Base-by-base conservation (phyloP, 2,113 vertebrate species). In the Mesocricetus auratus region DNA sequence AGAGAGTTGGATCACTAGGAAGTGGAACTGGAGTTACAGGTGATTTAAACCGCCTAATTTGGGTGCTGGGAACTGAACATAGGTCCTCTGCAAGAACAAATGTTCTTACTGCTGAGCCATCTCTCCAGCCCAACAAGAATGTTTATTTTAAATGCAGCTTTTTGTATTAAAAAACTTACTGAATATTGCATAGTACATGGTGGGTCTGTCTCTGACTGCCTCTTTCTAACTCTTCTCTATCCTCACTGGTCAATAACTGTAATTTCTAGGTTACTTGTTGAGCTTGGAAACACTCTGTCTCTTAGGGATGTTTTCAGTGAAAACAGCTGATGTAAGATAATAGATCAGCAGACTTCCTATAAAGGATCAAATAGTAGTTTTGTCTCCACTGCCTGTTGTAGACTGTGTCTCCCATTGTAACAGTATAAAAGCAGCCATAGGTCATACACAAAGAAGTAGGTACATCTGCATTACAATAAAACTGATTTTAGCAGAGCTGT, bases 221-320 rank as follows among this genome's bases (percentile, higher is more conserved):
- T 97, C n/a, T 90, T 90, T 88, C n/a, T 94, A 93, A 90, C 17
- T 75, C 31, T 91, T 94, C 24, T 60, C 8, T 90, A 1, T 89
- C 47, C 39, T 45, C 93, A 42, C 33, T 97, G 66, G n/a, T 81
- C 87, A 89, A 2, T 96, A 79, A 53, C 64, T 82, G 82, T 29
- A 93, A 95, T 7, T 88, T 90, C 26, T 78, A 17, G 68, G 93
- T 94, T 22, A 33, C 36, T 91, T 16, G 2, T 93, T 93, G 39
- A 94, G 31, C n/a, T 96, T 95, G n/a, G 62, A 22, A 88, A 93
- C 91, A 90, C 87, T 87, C 42, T 85, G 45, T 9, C 92, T 97
- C n/a, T 86, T 94, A 79, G 91, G 90, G 89, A 83, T 21, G 91
- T n/a, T 53, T 86, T 69, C 62, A 81, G 42, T 79, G 31, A 74